Evolutionary conservation across 2,888 invertebrate genomes (phyloP).

Genomic region (Eristalis intricaria): DNA sequence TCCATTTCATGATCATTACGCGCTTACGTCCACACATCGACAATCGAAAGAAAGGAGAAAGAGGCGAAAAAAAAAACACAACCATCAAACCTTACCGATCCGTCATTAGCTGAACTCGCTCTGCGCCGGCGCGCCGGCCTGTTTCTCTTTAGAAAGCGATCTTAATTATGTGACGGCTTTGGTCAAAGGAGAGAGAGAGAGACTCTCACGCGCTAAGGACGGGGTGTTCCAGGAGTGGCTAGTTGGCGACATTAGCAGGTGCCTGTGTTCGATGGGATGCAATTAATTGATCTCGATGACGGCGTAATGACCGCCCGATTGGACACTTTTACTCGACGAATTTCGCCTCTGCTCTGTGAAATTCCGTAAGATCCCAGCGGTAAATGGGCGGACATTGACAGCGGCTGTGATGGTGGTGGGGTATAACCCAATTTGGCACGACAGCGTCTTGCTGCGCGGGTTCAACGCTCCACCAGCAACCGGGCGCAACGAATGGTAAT

Average conservation of each 20-base stretch:
- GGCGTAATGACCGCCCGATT: background rate
- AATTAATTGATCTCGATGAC: too few species aligned
- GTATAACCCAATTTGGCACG: background rate
- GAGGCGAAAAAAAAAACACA: conserved; percentile 2
- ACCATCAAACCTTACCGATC: conserved; percentile 20
- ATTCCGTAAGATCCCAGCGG: background rate
- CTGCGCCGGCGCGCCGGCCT: background rate
- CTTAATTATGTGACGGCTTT: conserved; percentile 56
- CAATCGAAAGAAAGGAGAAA: conserved; percentile 6
- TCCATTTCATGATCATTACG: conserved; percentile 41
- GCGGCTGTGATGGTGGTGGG: background rate
- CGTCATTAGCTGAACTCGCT: conserved; percentile 19
- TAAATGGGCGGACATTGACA: background rate
- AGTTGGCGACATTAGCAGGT: background rate
- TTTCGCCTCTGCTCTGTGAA: background rate
- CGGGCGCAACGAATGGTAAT: background rate
- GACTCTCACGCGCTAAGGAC: conserved; percentile 33
- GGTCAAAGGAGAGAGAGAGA: conserved; percentile 61
- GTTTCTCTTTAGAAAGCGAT: conserved; percentile 65
- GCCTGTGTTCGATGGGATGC: background rate
- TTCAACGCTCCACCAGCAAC: background rate
- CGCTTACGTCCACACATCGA: conserved; percentile 19
- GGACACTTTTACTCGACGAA: background rate
- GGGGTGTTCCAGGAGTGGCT: background rate
- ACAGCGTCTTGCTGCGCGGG: background rate